Evolutionary conservation across 2,888 invertebrate genomes (phyloP).

Genomic region (Zootermopsis nevadensis): DNA sequence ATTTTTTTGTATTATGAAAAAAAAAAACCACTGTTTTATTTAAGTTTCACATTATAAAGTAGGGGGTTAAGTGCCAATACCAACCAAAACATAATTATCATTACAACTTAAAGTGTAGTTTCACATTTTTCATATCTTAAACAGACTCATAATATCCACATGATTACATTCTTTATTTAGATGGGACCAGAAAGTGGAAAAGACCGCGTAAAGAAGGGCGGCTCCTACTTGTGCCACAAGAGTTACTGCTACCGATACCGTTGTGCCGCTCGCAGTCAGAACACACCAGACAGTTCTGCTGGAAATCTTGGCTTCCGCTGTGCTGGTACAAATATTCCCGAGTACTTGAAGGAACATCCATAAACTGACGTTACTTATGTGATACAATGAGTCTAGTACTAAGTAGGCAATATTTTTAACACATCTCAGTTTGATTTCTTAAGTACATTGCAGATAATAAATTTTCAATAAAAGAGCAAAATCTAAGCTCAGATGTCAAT

Average conservation of each 20-base stretch:
- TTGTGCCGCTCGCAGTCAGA: constrained; percentile 93
- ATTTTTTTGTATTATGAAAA: too few relatives aligned
- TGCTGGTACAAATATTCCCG: constrained; percentile 67
- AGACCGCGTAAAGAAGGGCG: constrained; percentile 95
- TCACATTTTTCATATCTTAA: too few relatives aligned
- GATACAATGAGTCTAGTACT: neutral
- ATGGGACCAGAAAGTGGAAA: constrained; percentile 63
- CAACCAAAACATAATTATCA: too few relatives aligned
- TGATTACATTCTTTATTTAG: constrained; percentile 56
- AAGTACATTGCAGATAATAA: neutral
- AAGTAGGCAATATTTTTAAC: neutral
- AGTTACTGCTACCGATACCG: constrained; percentile 94
- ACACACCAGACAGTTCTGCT: constrained; percentile 93
- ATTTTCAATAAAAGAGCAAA: neutral
- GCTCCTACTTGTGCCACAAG: constrained; percentile 91
- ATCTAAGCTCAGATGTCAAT: neutral
- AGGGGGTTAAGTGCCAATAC: too few relatives aligned
- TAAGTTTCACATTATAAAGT: too few relatives aligned
- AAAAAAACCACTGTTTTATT: too few relatives aligned
- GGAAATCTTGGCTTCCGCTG: constrained; percentile 95
- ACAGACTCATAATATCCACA: neutral
- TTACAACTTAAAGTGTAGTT: too few relatives aligned
- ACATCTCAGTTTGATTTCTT: neutral
- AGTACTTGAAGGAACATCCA: constrained; percentile 42
- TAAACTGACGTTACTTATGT: neutral